phyloP scores from a whole-genome alignment of 2,888 invertebrate genomes.

The Gryllus longicercus region DNA sequence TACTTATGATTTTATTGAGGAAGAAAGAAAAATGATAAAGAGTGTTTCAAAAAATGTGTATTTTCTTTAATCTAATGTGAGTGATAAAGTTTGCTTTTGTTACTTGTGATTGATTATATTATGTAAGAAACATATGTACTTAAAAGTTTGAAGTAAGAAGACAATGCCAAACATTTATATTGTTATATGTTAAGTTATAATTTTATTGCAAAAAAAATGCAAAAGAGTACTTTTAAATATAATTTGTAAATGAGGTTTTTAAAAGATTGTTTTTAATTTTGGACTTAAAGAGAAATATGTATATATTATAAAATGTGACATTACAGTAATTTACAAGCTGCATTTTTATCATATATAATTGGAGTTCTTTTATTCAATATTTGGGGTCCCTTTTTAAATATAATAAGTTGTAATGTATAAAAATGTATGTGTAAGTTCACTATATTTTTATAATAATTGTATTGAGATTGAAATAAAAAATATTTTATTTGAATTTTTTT shows the following conservation, averaged over 20 bases:
- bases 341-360: slow-evolving; percentile 21
- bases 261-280: neutral
- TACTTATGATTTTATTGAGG: no score
- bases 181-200: slow-evolving; percentile 11
- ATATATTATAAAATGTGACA: neutral
- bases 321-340: neutral
- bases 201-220: neutral
- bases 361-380: neutral
- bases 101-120: neutral
- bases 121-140: neutral
- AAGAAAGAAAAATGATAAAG: no score
- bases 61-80: no score
- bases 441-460: slow-evolving; percentile 5
- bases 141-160: neutral
- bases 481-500: no score
- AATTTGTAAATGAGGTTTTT: neutral
- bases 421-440: neutral
- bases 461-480: neutral
- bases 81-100: no score
- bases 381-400: neutral
- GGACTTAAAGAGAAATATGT: no score
- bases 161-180: neutral
- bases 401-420: neutral
- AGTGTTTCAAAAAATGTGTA: no score
- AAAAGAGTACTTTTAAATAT: neutral